Evolutionary conservation across 2,888 invertebrate genomes (phyloP).

Genomic region (Caenorhabditis sp.): DNA sequence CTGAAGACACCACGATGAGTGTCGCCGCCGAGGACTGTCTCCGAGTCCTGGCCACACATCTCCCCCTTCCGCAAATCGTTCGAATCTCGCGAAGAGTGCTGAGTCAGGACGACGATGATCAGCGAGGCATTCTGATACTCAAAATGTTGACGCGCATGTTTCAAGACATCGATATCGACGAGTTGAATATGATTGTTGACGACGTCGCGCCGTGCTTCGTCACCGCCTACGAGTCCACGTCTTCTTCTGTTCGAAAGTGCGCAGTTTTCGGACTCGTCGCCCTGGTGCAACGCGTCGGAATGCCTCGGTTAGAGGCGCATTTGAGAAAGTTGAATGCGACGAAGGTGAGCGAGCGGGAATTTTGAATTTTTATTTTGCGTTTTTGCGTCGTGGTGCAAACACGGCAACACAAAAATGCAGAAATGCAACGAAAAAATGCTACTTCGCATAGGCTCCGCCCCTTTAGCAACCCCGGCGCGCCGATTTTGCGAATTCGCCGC

Average conservation of each 20-base stretch:
- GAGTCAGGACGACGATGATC: constrained; percentile 59
- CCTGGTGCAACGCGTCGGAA: constrained; percentile 50
- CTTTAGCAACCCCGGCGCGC: no score
- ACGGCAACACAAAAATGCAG: no score
- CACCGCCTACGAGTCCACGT: constrained; percentile 48
- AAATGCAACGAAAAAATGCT: no score
- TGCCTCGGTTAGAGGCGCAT: constrained; percentile 50
- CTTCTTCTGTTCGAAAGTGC: constrained; percentile 54
- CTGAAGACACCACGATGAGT: constrained; percentile 50
- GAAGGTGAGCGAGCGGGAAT: no score
- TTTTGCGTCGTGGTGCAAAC: no score
- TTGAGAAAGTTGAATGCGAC: constrained; percentile 52
- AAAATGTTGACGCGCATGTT: constrained; percentile 66
- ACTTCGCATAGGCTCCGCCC: no score
- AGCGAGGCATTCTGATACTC: constrained; percentile 42
- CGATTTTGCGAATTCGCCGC: no score
- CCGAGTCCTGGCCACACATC: constrained; percentile 54
- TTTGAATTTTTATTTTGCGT: no score
- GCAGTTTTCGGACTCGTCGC: constrained; percentile 61
- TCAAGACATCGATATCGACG: constrained; percentile 56
- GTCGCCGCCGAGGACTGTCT: constrained; percentile 63
- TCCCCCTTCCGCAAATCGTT: constrained; percentile 52
- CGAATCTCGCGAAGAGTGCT: constrained; percentile 31
- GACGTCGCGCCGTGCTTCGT: constrained; percentile 61
- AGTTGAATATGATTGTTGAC: constrained; percentile 50